Percentiles rank a stretch among this genome's conserved stretches.
Evolutionary conservation across 2,888 invertebrate species (phyloP).

Genomic region (Smittia sp.): DNA sequence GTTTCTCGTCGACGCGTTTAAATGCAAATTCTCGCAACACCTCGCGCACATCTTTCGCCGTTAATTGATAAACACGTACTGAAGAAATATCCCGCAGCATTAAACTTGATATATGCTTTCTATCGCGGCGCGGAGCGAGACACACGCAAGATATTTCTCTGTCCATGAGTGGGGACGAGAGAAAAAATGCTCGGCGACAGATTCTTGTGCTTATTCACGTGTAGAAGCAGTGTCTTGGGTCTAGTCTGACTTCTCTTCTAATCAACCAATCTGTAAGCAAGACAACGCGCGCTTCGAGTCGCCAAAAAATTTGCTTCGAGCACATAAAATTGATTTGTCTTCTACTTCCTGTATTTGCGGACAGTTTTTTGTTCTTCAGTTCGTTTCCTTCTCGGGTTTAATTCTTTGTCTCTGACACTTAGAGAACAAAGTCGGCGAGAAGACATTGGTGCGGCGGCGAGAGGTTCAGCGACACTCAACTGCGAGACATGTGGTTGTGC

Average conservation of each 20-base stretch:
- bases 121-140: conserved; percentile 1
- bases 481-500: neutral
- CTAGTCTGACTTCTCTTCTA: conserved; percentile 26
- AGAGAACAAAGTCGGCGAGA: neutral
- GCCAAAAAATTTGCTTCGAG: conserved; percentile 2
- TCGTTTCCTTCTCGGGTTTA: neutral
- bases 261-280: conserved; percentile 33
- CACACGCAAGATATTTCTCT: conserved; percentile 16
- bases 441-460: neutral
- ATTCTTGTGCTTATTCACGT: conserved; percentile 24
- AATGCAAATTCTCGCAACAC: neutral
- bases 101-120: conserved; percentile 33
- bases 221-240: conserved; percentile 2
- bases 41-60: conserved; percentile 2
- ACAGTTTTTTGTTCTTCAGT: neutral
- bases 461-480: too few species aligned
- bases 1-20: neutral
- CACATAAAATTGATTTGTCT: conserved; percentile 8
- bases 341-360: conserved; percentile 13
- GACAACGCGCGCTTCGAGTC: conserved; percentile 3
- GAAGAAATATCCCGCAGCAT: conserved; percentile 34
- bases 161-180: conserved; percentile 26
- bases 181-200: neutral
- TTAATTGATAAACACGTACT: conserved; percentile 24
- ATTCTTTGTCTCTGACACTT: neutral